A percentile compares a stretch with the other conserved stretches of the same genome.
Evolutionary conservation across 2,797 vertebrate species (phyloP).

Genomic region (Crocidura indochinensis): DNA sequence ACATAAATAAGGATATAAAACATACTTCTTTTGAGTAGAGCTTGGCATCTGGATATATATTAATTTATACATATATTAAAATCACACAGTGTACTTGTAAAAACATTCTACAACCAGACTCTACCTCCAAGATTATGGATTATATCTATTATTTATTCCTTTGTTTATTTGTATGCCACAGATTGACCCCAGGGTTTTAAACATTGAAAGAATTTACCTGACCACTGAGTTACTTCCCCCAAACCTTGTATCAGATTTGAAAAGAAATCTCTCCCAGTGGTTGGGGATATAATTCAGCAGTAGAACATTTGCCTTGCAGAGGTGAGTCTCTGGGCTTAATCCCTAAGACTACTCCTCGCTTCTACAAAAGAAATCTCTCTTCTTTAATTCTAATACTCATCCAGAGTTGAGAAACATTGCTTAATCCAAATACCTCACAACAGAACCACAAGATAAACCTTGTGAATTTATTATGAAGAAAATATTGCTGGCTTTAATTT

Average conservation of each 20-base stretch:
- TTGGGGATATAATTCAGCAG: no score
- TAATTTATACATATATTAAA: neutral
- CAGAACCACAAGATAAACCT: neutral
- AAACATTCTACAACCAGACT: neutral
- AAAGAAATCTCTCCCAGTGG: neutral
- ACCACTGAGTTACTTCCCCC: no score
- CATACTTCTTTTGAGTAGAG: constrained; percentile 29
- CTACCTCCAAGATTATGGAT: constrained; percentile 6
- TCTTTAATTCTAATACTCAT: neutral
- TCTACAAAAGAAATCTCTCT: neutral
- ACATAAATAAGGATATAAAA: neutral
- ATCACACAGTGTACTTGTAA: neutral
- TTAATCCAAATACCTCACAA: neutral
- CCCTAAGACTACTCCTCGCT: no score
- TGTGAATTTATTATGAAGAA: constrained; percentile 20
- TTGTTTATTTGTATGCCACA: no score
- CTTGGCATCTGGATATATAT: neutral
- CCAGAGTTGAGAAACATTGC: neutral
- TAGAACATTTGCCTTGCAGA: no score
- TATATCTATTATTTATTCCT: neutral
- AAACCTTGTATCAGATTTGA: neutral
- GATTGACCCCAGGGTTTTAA: no score
- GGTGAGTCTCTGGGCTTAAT: no score
- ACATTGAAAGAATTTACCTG: no score
- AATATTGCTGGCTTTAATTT: neutral